These are phyloP conservation scores for Ctenopoma kingsleyae DNA, from an alignment of 2,797 vertebrate species.

Conservation along the genomic window DNA sequence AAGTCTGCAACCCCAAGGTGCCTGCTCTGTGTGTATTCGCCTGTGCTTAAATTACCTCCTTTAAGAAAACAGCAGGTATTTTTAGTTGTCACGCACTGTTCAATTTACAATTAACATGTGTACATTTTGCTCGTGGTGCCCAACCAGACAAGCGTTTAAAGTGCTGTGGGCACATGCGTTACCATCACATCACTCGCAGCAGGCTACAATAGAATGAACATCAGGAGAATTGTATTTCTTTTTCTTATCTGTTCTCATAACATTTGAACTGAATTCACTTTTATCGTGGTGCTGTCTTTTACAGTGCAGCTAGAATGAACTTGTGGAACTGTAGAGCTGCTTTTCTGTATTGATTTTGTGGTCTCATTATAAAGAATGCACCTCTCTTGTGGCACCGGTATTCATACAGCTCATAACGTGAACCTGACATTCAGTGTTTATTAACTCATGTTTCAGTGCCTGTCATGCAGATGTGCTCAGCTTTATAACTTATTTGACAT, in stretches of 20 bases:
- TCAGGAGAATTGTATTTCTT: constrained; percentile 32
- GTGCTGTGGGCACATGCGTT: constrained; percentile 49
- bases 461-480: constrained; percentile 37
- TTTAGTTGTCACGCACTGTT: constrained; percentile 60
- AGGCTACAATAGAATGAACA: constrained; percentile 16
- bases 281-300: constrained; percentile 47
- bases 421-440: constrained; percentile 56
- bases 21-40: not conserved
- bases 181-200: constrained; percentile 50
- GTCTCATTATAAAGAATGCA: constrained; percentile 63
- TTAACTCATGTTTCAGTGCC: constrained; percentile 37
- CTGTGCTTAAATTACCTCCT: constrained; percentile 4
- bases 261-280: constrained; percentile 51
- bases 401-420: constrained; percentile 77
- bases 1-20: not conserved
- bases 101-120: constrained; percentile 65
- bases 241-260: constrained; percentile 37
- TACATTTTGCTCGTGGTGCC: constrained; percentile 36
- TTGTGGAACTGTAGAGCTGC: constrained; percentile 29
- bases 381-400: constrained; percentile 57
- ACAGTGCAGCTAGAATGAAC: constrained; percentile 59
- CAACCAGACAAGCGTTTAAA: constrained; percentile 46
- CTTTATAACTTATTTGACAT: constrained; percentile 32
- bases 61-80: constrained; percentile 49
- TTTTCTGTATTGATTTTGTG: constrained; percentile 60